Conservation (phyloP, 1,140 invertebrate genomes). For the Gryon sp. region DNA sequence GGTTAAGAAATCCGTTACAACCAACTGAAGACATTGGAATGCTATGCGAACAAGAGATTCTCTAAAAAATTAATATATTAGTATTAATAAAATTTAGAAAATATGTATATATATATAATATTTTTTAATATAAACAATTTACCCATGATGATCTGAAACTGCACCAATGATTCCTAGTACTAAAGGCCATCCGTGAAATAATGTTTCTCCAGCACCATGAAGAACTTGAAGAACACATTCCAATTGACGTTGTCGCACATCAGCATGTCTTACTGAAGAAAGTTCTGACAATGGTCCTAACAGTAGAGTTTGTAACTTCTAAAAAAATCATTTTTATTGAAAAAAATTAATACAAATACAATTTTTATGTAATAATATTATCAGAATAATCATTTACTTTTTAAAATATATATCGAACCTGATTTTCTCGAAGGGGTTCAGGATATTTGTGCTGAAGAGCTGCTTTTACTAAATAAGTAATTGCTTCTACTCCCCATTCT, state of each 20-base stretch:
- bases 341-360: no score
- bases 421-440: conserved; percentile 90
- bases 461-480: conserved; percentile 95
- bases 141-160: conserved; percentile 95
- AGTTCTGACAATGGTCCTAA: conserved; percentile 94
- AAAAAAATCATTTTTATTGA: no score
- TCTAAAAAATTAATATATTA: conserved; percentile 81
- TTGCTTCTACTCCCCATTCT: conserved; percentile 98
- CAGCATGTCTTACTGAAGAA: conserved; percentile 92
- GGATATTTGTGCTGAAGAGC: conserved; percentile 94
- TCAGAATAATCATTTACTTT: no score
- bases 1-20: conserved; percentile 97
- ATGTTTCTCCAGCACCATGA: conserved; percentile 93
- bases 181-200: conserved; percentile 96
- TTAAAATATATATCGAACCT: conserved; percentile 81
- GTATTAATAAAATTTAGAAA: conserved; percentile 23
- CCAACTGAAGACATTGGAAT: conserved; percentile 97
- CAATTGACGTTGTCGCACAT: conserved; percentile 96
- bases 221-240: conserved; percentile 96
- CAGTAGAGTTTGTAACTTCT: conserved; percentile 92
- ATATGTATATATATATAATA: conserved; percentile 8
- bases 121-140: no score
- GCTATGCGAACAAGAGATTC: conserved; percentile 95
- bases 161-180: conserved; percentile 96
- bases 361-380: neutral